Conservation (phyloP, 2,888 invertebrate species). For the Dicycla oo region DNA sequence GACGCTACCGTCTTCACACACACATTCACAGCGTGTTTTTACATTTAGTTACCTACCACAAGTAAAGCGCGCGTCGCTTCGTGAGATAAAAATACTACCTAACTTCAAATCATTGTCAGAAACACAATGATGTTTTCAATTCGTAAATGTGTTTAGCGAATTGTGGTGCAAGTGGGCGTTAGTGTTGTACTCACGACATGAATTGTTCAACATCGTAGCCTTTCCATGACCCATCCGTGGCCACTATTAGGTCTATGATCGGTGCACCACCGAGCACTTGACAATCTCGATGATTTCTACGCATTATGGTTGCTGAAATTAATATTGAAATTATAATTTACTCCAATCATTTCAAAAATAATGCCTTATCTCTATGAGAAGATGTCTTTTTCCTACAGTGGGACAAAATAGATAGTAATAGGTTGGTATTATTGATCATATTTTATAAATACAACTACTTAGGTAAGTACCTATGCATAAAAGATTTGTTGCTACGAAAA, state of each 20-base stretch:
- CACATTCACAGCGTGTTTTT: too few relatives aligned
- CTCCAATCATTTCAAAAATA: neutral
- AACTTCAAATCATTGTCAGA: neutral
- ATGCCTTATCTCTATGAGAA: neutral
- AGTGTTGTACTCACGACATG: constrained; percentile 84
- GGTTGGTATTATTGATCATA: neutral
- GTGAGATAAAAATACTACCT: too few relatives aligned
- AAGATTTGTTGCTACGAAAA: constrained; percentile 9
- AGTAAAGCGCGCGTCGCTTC: too few relatives aligned
- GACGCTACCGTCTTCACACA: too few relatives aligned
- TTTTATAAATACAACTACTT: neutral
- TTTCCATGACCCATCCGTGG: constrained; percentile 91
- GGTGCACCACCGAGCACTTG: constrained; percentile 77
- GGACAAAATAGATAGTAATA: neutral
- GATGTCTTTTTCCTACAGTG: too few relatives aligned
- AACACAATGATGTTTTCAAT: neutral
- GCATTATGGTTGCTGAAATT: constrained; percentile 77
- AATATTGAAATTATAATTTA: neutral
- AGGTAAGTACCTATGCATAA: too few relatives aligned
- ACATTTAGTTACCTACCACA: too few relatives aligned
- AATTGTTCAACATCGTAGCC: constrained; percentile 90
- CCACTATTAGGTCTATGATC: constrained; percentile 89
- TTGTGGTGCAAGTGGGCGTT: neutral
- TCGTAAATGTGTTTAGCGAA: neutral
- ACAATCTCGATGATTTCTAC: constrained; percentile 79